A percentile compares a stretch with the other conserved stretches of the same genome.
phyloP scores from a whole-genome alignment of 2,797 vertebrate species.

The Acropternis orthonyx region DNA sequence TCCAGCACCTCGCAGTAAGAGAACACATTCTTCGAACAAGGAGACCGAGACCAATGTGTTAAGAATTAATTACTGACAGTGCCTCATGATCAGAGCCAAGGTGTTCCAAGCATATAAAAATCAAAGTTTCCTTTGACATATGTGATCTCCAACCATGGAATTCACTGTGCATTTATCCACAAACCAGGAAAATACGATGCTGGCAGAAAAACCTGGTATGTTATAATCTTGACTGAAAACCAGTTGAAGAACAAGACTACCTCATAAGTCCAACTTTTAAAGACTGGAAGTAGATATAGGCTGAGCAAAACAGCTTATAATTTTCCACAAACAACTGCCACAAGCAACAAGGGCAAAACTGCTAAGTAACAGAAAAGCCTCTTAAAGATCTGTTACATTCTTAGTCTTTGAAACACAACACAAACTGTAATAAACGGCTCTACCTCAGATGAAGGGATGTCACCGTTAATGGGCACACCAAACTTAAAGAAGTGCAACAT shows the following conservation, averaged over 20 bases:
- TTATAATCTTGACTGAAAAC: neutral
- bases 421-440: neutral
- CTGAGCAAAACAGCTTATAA: neutral
- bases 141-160: neutral
- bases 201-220: neutral
- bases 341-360: neutral
- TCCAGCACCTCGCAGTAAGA: neutral
- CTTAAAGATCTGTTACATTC: neutral
- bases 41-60: rapidly evolving
- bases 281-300: neutral
- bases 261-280: neutral
- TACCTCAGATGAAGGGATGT: neutral
- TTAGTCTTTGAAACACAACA: neutral
- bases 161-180: neutral
- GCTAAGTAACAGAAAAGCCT: neutral
- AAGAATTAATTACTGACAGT: neutral
- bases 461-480: neutral
- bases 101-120: neutral
- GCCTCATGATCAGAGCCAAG: neutral
- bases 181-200: neutral
- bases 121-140: neutral
- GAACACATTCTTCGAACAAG: neutral
- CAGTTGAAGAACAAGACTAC: neutral
- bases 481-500: neutral
- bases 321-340: neutral